Evolutionary conservation across 2,888 invertebrate species (phyloP), one percentile per base, ranked within the genome.

Genomic region (Drosophila hamatofila): DNA sequence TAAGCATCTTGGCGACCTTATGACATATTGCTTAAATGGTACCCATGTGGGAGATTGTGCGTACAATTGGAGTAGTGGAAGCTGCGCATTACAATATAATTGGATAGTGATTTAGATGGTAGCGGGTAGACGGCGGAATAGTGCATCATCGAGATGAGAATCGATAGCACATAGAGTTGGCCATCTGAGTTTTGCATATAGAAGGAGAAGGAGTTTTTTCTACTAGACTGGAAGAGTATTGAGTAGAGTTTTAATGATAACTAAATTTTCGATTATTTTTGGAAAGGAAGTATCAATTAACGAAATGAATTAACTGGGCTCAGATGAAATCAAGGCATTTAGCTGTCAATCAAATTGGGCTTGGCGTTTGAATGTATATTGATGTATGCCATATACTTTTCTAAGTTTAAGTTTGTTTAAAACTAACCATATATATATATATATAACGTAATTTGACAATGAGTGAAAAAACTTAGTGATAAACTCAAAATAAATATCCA

Each of bases 1-100:
- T 89, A 77, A 89, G 79, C 88, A 85, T 87, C 89, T 89, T 89
- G 89, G 89, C 81, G 81, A 83, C 71, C 77, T 62, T 80, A 83
- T 85, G 84, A 85, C 87, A 85, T 87, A 85, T 85, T 79, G 87
- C 74, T 64, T 72, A 81, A 84, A 88, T 86, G 87, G 72, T 68
- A 61, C 83, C 83, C 88, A 78, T 88, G 83, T 75, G 83, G 72
- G 61, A 79, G 72, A 82, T 82, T 81, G 62, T 39, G 27, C 41
- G 57, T 59, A 35, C 16, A 60, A 56, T 49, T 33, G 48, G 57
- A 16, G 42, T 48, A 42, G 27, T 41, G 44, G 33, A 23, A 61
- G 58, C 65, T 65, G 42, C 62, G 46, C 39, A 65, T 75, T 73
- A 67, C 59, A 64, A 72, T 60, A 65, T 83, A 83, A 83, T 83